A percentile compares a stretch with the other conserved stretches of the same genome.
Conservation (phyloP, 2,113 vertebrate species). For the Tragulus kanchil region DNA sequence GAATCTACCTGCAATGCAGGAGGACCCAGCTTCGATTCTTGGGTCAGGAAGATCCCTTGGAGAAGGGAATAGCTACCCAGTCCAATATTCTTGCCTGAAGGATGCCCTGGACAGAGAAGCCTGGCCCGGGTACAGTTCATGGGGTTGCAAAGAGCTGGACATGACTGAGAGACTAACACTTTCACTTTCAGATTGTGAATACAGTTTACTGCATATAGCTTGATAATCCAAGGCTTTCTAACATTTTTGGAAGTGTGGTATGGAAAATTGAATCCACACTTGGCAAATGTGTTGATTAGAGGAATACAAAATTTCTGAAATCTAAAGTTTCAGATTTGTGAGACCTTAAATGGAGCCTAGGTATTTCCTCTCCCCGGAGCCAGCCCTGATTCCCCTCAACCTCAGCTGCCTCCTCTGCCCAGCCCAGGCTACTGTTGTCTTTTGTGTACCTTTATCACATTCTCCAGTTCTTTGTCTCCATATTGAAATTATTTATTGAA, state of each 20-base stretch:
- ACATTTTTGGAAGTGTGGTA: background rate
- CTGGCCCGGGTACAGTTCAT: no score
- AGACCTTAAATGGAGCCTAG: background rate
- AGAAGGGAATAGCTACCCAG: no score
- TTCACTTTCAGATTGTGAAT: background rate
- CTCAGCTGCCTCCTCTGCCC: background rate
- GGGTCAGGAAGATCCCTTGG: no score
- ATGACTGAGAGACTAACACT: no score
- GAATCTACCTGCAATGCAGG: no score
- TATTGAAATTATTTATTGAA: background rate
- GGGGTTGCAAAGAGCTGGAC: no score
- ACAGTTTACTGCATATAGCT: background rate
- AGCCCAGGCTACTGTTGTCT: background rate
- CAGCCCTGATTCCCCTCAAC: background rate
- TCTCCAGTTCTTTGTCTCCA: background rate
- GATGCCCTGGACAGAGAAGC: no score
- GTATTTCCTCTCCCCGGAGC: background rate
- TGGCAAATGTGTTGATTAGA: background rate
- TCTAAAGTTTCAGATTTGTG: background rate
- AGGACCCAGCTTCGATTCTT: no score
- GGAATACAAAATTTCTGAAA: background rate
- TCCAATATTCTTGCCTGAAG: no score
- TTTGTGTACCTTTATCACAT: background rate
- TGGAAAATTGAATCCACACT: background rate
- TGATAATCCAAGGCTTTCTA: background rate